phyloP scores from a whole-genome alignment of 2,797 vertebrate species.

The Phoxinus dragarum region DNA sequence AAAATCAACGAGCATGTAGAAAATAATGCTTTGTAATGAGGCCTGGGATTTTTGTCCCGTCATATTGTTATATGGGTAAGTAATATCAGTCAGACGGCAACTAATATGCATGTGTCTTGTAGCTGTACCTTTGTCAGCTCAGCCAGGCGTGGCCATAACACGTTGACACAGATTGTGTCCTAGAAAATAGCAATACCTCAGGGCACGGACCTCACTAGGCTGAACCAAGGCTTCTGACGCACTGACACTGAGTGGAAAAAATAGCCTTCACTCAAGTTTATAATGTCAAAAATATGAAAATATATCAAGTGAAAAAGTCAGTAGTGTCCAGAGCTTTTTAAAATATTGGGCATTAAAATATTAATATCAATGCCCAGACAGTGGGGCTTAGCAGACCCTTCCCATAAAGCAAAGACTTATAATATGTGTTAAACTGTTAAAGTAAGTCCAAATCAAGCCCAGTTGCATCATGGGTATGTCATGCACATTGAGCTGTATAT shows the following conservation, averaged over 20 bases:
- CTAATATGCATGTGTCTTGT: constrained; percentile 49
- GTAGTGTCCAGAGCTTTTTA: not conserved
- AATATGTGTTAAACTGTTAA: constrained; percentile 3
- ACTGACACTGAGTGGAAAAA: constrained; percentile 45
- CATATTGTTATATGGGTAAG: constrained; percentile 42
- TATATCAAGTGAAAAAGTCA: not conserved
- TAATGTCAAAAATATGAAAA: constrained; percentile 9
- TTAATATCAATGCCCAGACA: not conserved
- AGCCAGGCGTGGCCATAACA: constrained; percentile 44
- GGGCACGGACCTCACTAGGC: constrained; percentile 42
- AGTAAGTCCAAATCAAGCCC: not conserved
- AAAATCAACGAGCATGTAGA: constrained; percentile 38
- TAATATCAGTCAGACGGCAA: constrained; percentile 46
- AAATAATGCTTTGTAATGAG: constrained; percentile 40
- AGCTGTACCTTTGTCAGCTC: constrained; percentile 45
- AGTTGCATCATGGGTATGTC: not conserved
- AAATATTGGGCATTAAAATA: not conserved
- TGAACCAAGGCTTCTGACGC: constrained; percentile 21
- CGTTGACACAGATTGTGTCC: constrained; percentile 48
- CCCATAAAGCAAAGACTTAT: not conserved
- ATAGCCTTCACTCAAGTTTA: constrained; percentile 33
- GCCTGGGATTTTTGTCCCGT: constrained; percentile 22
- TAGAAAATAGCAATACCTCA: constrained; percentile 43
- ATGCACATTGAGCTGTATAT: not conserved
- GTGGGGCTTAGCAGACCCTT: not conserved